Evolutionary conservation across 92 coral and sea anemone genomes (phyloP).

Genomic region (Anthopleura xanthogrammica): DNA sequence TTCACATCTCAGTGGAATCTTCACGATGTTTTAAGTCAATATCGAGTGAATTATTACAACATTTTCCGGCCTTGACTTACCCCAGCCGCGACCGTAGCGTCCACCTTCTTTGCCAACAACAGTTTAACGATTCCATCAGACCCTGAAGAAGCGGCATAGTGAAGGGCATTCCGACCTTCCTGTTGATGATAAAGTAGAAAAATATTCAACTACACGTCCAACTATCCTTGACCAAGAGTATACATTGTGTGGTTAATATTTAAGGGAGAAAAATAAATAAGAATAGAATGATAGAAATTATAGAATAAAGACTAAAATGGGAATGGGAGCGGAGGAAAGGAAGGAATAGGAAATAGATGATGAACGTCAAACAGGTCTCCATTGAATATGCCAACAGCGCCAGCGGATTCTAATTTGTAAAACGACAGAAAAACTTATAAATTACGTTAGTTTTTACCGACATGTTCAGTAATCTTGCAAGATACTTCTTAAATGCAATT

Average conservation of each 20-base stretch:
- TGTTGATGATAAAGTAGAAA: not conserved
- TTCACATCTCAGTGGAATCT: not conserved
- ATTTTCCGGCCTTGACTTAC: conserved; percentile 51
- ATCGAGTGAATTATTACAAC: not conserved
- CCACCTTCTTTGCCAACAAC: conserved; percentile 76
- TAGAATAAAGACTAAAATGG: too few species aligned
- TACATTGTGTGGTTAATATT: too few species aligned
- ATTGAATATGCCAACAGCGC: too few species aligned
- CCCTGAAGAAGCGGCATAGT: conserved; percentile 86
- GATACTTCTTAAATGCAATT: not conserved
- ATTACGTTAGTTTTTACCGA: not conserved
- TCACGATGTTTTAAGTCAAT: not conserved
- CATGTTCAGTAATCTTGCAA: not conserved
- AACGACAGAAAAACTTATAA: not conserved
- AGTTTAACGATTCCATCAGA: conserved; percentile 94
- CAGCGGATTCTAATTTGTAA: not conserved
- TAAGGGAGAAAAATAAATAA: not conserved
- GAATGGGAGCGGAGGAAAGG: not conserved
- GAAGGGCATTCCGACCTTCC: conserved; percentile 90
- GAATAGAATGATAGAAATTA: not conserved
- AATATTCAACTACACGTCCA: too few species aligned
- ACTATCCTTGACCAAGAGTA: too few species aligned
- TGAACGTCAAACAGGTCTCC: not conserved
- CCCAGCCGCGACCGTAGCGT: conserved; percentile 68
- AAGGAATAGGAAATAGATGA: not conserved